phyloP scores from a whole-genome alignment of 2,888 invertebrate genomes.

The Scelioninae gen. 2 region DNA sequence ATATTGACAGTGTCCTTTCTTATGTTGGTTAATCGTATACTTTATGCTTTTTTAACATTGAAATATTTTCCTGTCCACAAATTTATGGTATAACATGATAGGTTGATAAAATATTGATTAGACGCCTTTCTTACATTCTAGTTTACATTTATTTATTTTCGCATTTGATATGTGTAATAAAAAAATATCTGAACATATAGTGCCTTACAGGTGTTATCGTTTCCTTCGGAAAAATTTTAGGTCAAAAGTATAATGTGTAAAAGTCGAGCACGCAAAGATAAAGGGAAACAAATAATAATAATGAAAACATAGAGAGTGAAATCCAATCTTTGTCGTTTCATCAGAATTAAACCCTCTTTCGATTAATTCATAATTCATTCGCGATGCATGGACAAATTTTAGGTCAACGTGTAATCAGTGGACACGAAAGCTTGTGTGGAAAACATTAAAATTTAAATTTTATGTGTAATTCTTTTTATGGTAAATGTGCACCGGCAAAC shows the following conservation, averaged over 20 bases:
- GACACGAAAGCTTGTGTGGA: conserved; percentile 13
- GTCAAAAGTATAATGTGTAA: conserved; percentile 20
- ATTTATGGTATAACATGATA: too few relatives aligned
- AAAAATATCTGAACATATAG: conserved; percentile 2
- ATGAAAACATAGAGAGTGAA: not conserved
- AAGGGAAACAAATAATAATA: conserved; percentile 3
- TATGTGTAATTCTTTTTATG: too few relatives aligned
- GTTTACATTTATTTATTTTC: conserved; percentile 11
- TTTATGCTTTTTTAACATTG: too few relatives aligned
- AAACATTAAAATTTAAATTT: not conserved
- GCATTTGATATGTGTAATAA: conserved; percentile 5
- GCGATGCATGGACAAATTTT: conserved; percentile 16
- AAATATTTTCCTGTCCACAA: too few relatives aligned
- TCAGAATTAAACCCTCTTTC: conserved; percentile 18
- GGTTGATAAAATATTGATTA: not conserved
- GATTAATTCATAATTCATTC: conserved; percentile 7
- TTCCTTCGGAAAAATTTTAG: conserved; percentile 18
- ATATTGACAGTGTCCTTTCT: too few relatives aligned
- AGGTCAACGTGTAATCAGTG: conserved; percentile 10
- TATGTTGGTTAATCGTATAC: too few relatives aligned
- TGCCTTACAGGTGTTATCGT: conserved; percentile 9
- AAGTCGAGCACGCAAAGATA: conserved; percentile 8
- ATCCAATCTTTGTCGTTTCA: conserved; percentile 12
- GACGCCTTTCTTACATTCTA: conserved; percentile 8
- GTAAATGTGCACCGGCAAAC: too few relatives aligned